Percentiles rank a stretch among this genome's conserved stretches.
Conservation (phyloP, 2,888 invertebrate genomes). For the Caradrina kadenii region DNA sequence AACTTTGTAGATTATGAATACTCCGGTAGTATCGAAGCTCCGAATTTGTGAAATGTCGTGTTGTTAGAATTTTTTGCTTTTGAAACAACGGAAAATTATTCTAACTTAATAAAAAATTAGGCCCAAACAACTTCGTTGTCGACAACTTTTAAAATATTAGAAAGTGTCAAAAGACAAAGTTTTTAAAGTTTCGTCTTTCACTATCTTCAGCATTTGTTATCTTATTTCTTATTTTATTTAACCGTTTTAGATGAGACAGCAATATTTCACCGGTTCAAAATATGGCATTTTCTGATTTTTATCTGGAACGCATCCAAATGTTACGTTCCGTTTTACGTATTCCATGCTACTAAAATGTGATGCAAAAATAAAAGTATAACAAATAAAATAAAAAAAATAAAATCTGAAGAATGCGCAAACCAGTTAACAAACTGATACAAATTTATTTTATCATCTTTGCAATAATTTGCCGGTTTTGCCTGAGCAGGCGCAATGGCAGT, state of each 20-base stretch:
- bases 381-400: background rate
- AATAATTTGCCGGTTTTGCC: background rate
- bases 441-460: background rate
- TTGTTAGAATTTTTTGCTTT: background rate
- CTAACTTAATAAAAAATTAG: background rate
- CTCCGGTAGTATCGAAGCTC: rapidly evolving
- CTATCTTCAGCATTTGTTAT: background rate
- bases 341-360: background rate
- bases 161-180: conserved; percentile 3
- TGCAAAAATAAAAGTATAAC: no score
- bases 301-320: conserved; percentile 3
- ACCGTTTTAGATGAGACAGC: background rate
- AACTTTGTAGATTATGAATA: background rate
- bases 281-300: rapidly evolving
- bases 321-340: background rate
- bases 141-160: conserved; percentile 22
- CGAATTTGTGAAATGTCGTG: background rate
- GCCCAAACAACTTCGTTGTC: conserved; percentile 44
- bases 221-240: conserved; percentile 12
- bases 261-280: background rate
- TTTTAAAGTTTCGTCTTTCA: background rate
- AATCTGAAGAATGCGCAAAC: background rate
- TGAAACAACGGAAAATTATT: background rate
- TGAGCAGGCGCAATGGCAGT: background rate
- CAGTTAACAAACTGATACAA: background rate